These are phyloP conservation scores for Heliocidaris erythrogramma DNA, from an alignment of 35 echinoderm and acorn worm species.

Conservation along the genomic window DNA sequence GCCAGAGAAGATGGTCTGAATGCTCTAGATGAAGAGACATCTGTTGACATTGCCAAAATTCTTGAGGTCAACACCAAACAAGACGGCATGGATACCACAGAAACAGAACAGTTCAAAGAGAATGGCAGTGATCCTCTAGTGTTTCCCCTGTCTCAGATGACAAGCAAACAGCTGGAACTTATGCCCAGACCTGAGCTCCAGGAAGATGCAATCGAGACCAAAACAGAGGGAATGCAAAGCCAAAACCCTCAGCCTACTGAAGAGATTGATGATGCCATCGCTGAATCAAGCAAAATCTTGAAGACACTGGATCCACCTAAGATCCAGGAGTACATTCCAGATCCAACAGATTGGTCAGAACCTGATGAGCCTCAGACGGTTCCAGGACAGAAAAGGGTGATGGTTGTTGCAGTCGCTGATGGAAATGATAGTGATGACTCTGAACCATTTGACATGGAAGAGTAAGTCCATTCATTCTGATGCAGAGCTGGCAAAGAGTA, in stretches of 20 bases:
- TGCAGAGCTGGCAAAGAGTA: too few species aligned
- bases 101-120: not conserved
- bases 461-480: not conserved
- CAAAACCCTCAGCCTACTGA: too few species aligned
- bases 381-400: constrained; percentile 1
- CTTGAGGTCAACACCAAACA: constrained; percentile 2
- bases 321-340: not conserved
- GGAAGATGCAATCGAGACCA: not conserved
- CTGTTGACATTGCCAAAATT: constrained; percentile 1
- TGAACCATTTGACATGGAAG: constrained; percentile 66
- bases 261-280: not conserved
- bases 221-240: not conserved
- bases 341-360: constrained; percentile 59
- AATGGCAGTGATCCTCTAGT: constrained; percentile 9
- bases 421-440: constrained; percentile 41
- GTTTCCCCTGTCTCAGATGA: constrained; percentile 40
- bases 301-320: not conserved
- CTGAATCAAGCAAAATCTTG: not conserved
- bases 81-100: not conserved
- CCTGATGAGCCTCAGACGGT: constrained; percentile 25
- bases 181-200: not conserved
- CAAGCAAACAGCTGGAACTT: constrained; percentile 26
- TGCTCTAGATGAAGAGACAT: not conserved
- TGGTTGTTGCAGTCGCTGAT: not conserved
- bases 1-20: not conserved